Evolutionary conservation across 2,113 vertebrate genomes (phyloP).

Genomic region (Sardina pilchardus): DNA sequence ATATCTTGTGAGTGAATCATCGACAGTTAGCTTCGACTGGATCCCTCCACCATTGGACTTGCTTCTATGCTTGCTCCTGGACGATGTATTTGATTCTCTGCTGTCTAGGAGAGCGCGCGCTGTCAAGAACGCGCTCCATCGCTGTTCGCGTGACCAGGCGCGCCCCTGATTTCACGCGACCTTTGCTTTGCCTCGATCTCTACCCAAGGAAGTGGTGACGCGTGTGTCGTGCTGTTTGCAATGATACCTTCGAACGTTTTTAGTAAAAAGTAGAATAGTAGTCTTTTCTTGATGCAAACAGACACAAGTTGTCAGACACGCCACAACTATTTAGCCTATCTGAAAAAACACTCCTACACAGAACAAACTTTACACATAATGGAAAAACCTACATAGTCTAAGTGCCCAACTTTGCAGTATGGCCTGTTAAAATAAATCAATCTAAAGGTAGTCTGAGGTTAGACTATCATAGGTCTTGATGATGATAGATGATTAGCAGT

Average conservation of each 20-base stretch:
- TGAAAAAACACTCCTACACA: neutral
- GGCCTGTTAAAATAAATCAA: too few species aligned
- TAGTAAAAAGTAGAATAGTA: neutral
- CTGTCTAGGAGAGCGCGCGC: slow-evolving; percentile 71
- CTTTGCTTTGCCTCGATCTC: slow-evolving; percentile 56
- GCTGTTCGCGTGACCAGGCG: slow-evolving; percentile 70
- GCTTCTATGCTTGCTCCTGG: slow-evolving; percentile 58
- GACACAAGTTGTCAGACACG: neutral
- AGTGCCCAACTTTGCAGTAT: too few species aligned
- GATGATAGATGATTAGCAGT: too few species aligned
- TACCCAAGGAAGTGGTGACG: slow-evolving; percentile 5
- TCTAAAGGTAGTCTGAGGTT: too few species aligned
- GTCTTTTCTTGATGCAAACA: neutral
- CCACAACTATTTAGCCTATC: neutral
- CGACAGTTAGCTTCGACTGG: slow-evolving; percentile 64
- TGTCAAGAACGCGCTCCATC: slow-evolving; percentile 74
- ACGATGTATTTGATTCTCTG: slow-evolving; percentile 70
- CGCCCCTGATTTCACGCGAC: slow-evolving; percentile 76
- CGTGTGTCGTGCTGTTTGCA: neutral
- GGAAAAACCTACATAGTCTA: too few species aligned
- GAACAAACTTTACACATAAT: too few species aligned
- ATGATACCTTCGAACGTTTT: neutral
- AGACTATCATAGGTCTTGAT: too few species aligned
- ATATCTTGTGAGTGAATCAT: slow-evolving; percentile 58
- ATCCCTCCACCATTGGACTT: slow-evolving; percentile 67